Evolutionary conservation across 2,888 invertebrate species (phyloP).

Genomic region (Hoplodrina ambigua): DNA sequence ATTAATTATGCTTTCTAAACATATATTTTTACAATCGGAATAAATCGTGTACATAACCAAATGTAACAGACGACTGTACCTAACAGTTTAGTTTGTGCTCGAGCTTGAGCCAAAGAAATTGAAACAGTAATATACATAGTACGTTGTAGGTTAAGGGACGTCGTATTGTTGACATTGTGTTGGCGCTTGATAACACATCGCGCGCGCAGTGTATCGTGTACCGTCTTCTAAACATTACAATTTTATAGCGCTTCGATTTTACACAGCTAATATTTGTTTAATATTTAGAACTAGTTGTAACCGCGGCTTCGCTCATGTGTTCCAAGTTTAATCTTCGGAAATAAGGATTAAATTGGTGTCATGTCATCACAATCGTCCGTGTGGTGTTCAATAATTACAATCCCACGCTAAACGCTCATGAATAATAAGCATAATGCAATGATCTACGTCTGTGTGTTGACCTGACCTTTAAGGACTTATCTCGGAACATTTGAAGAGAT

Average conservation of each 20-base stretch:
- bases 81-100: neutral
- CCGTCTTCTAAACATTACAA: slow-evolving; percentile 1
- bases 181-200: neutral
- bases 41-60: neutral
- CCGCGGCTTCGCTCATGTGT: too few relatives aligned
- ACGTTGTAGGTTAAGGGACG: neutral
- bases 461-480: too few relatives aligned
- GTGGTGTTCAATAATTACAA: too few relatives aligned
- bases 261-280: slow-evolving; percentile 1
- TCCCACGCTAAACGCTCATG: too few relatives aligned
- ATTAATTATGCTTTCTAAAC: neutral
- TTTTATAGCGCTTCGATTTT: neutral
- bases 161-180: slow-evolving; percentile 16
- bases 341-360: too few relatives aligned
- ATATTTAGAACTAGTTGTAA: too few relatives aligned
- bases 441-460: too few relatives aligned
- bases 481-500: too few relatives aligned
- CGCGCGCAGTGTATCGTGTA: neutral
- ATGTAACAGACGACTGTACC: neutral
- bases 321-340: too few relatives aligned
- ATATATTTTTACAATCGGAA: neutral
- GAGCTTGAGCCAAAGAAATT: neutral
- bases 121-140: neutral
- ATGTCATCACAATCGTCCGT: too few relatives aligned
- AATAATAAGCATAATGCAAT: too few relatives aligned